These are phyloP conservation scores for Sebastes oblongus DNA, from an alignment of 2,797 vertebrate species.

Conservation along the genomic window DNA sequence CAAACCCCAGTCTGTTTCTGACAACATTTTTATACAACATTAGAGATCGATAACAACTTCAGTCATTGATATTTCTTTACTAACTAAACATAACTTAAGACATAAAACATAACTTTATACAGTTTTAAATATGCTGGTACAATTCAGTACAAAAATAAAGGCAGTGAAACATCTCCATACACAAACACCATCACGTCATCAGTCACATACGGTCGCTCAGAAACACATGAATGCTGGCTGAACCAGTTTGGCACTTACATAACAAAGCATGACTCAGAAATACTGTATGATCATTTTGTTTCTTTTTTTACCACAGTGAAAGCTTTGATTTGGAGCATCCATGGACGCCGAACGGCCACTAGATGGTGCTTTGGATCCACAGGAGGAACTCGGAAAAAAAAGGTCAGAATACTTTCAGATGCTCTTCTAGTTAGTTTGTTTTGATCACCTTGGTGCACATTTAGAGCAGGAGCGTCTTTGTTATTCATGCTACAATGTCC, in stretches of 20 bases:
- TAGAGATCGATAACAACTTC: slow-evolving; percentile 74
- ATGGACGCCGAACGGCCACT: slow-evolving; percentile 50
- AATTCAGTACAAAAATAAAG: slow-evolving; percentile 88
- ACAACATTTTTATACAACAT: slow-evolving; percentile 64
- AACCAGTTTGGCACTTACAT: slow-evolving; percentile 56
- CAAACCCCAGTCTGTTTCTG: slow-evolving; percentile 27
- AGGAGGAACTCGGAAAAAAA: neutral
- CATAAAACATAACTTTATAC: slow-evolving; percentile 84
- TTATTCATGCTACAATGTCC: slow-evolving; percentile 39
- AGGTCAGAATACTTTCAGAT: slow-evolving; percentile 27
- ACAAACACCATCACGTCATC: slow-evolving; percentile 61
- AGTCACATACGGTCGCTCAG: slow-evolving; percentile 61
- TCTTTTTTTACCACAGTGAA: slow-evolving; percentile 37
- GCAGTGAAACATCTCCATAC: slow-evolving; percentile 76
- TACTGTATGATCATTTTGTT: slow-evolving; percentile 55
- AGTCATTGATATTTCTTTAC: slow-evolving; percentile 81
- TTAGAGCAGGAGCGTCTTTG: slow-evolving; percentile 34
- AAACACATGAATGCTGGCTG: slow-evolving; percentile 44
- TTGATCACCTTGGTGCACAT: slow-evolving; percentile 12
- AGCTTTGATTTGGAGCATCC: slow-evolving; percentile 19
- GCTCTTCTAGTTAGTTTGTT: slow-evolving; percentile 3
- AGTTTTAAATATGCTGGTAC: slow-evolving; percentile 87
- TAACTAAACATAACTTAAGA: slow-evolving; percentile 86
- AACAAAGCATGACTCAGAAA: slow-evolving; percentile 56
- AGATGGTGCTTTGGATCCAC: slow-evolving; percentile 73